These are phyloP conservation scores for Drosophila atripex DNA, from an alignment of 2,888 invertebrate species.

Conservation along the genomic window DNA sequence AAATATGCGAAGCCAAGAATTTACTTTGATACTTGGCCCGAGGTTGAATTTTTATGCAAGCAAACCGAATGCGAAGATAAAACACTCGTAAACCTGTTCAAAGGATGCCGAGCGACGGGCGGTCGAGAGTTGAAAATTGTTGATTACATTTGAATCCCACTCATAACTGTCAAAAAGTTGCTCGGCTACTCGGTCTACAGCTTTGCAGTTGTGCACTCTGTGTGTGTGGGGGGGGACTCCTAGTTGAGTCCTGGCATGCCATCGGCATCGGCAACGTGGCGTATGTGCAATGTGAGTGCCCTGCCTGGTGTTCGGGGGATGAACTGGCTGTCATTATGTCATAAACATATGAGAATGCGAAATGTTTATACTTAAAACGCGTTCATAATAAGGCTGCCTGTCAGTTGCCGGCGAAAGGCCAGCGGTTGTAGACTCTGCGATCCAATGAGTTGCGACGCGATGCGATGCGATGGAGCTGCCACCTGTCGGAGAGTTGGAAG, in stretches of 20 bases:
- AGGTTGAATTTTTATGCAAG: constrained; percentile 55
- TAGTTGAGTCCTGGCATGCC: constrained; percentile 12
- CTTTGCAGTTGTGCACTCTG: background rate
- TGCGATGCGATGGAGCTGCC: constrained; percentile 19
- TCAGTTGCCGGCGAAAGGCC: constrained; percentile 39
- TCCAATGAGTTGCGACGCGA: constrained; percentile 13
- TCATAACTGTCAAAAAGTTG: constrained; percentile 74
- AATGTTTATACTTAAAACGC: constrained; percentile 59
- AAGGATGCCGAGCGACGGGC: constrained; percentile 31
- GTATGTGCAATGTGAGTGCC: constrained; percentile 44
- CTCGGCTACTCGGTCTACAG: constrained; percentile 21
- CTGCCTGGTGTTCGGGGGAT: constrained; percentile 42
- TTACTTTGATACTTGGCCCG: constrained; percentile 43
- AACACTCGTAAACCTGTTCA: constrained; percentile 19
- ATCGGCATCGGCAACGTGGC: constrained; percentile 30
- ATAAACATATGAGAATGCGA: constrained; percentile 61
- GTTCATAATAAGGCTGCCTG: constrained; percentile 52
- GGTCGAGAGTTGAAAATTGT: constrained; percentile 58
- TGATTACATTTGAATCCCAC: constrained; percentile 78
- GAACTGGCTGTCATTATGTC: constrained; percentile 74
- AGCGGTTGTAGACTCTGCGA: constrained; percentile 18
- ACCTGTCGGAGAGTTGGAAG: constrained; percentile 41
- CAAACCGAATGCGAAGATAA: constrained; percentile 46
- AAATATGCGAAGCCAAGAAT: constrained; percentile 23
- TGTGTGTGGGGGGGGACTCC: background rate